A percentile compares a stretch with the other conserved stretches of the same genome.
These are phyloP conservation scores for Theocolax elegans DNA, from an alignment of 1,140 invertebrate species.

Conservation along the genomic window DNA sequence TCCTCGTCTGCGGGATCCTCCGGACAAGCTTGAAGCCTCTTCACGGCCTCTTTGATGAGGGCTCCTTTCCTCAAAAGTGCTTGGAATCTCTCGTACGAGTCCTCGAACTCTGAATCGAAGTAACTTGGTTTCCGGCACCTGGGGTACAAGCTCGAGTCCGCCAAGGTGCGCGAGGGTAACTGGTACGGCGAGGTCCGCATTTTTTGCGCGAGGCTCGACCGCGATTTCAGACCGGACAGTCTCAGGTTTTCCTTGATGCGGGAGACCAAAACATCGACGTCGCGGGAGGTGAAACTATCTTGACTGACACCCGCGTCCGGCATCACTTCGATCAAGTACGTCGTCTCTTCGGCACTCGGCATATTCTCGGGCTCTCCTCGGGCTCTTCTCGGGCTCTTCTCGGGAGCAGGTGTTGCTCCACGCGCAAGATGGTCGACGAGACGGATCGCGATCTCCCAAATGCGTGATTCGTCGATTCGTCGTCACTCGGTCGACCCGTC, in stretches of 20 bases:
- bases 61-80: slow-evolving; percentile 73
- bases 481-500: no score
- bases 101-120: slow-evolving; percentile 58
- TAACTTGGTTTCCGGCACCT: slow-evolving; percentile 43
- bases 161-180: slow-evolving; percentile 69
- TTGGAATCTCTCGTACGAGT: slow-evolving; percentile 76
- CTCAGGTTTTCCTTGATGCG: slow-evolving; percentile 78
- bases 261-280: slow-evolving; percentile 76
- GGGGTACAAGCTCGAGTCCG: slow-evolving; percentile 53
- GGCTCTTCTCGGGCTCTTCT: neutral
- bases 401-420: no score
- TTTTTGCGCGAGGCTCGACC: slow-evolving; percentile 58
- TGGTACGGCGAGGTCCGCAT: slow-evolving; percentile 73
- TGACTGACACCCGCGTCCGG: slow-evolving; percentile 56
- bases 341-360: slow-evolving; percentile 65
- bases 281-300: slow-evolving; percentile 65
- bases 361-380: slow-evolving; percentile 41
- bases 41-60: slow-evolving; percentile 78
- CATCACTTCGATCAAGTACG: slow-evolving; percentile 63
- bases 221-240: slow-evolving; percentile 66
- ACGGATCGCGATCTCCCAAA: neutral
- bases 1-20: slow-evolving; percentile 47
- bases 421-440: no score
- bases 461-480: slow-evolving; percentile 4
- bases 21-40: slow-evolving; percentile 71